phyloP scores from a whole-genome alignment of 1,140 invertebrate species.

The Drosophila kikkawai region DNA sequence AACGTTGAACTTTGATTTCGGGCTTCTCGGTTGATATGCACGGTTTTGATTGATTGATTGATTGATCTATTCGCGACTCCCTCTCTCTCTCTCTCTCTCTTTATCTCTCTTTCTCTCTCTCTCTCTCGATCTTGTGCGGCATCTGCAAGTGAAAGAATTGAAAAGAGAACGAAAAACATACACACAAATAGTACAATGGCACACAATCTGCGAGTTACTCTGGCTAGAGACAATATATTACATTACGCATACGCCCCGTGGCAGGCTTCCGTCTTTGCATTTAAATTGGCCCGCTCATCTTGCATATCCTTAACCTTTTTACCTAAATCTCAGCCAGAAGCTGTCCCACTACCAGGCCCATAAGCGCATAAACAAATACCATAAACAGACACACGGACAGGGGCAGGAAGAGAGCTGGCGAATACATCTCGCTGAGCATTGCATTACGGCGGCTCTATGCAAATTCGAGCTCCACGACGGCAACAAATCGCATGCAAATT shows the following conservation, averaged over 20 bases:
- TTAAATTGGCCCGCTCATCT: conserved; percentile 67
- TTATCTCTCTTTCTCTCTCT: conserved; percentile 3
- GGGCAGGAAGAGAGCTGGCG: not conserved
- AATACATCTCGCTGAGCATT: conserved; percentile 46
- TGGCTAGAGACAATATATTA: conserved; percentile 20
- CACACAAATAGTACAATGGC: conserved; percentile 50
- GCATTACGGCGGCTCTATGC: conserved; percentile 77
- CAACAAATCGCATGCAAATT: conserved; percentile 83
- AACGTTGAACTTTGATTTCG: conserved; percentile 63
- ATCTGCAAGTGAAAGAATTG: conserved; percentile 74
- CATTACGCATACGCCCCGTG: conserved; percentile 69
- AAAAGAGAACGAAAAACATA: conserved; percentile 69
- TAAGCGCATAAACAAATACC: conserved; percentile 70
- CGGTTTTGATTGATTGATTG: conserved; percentile 54
- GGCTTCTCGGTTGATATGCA: conserved; percentile 54
- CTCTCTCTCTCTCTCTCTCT: conserved; percentile 20
- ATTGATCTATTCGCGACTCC: conserved; percentile 51
- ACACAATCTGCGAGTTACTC: conserved; percentile 41
- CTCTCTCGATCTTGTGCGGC: conserved; percentile 42
- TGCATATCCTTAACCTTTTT: conserved; percentile 81
- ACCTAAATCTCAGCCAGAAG: conserved; percentile 71
- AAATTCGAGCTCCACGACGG: conserved; percentile 60
- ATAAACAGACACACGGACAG: conserved; percentile 43
- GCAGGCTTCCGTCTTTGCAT: conserved; percentile 58
- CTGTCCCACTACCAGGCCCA: conserved; percentile 39